Evolutionary conservation across 2,113 vertebrate species (phyloP), one percentile per base, ranked within the genome.

Genomic region (Calonectris borealis): DNA sequence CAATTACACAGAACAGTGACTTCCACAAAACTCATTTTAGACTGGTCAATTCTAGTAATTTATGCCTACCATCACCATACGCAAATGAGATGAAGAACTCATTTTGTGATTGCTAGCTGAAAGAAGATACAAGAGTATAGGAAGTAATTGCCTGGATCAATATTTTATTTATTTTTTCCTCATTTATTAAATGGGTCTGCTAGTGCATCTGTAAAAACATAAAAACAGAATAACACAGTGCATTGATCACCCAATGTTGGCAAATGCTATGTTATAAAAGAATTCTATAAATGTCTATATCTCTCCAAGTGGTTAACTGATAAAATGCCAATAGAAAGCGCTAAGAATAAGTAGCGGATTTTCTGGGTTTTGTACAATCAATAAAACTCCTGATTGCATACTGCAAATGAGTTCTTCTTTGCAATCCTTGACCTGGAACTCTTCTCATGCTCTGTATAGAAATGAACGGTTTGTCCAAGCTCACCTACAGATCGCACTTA

Each of bases 1-100:
- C 69, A 94, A 96, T 94, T 95, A 86, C 83, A 96, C 78, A 91
- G 93, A 96, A 84, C 86, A 94, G 72, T 94, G 86, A 75, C 73
- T 96, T 89, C 65, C 91, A 95, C 77, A 89, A 81, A 96, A 79
- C 81, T 96, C 69, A 84, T 84, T 95, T 95, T 60, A 93, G 69
- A 68, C 57, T 58, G 61, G n/a, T 75, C 93, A 82, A 44, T 96
- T 95, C 42, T 25, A 82, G 69, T n/a, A 93, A 96, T 95, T 96
- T 95, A 96, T 95, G 73, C 13, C 72, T 75, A 68, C 44, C 65
- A 93, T 89, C 83, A 86, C 72, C 18, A 68, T 79, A 93, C 91
- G 81, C 81, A 96, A 95, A 96, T 89, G 86, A 92, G 81, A 84
- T 34, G 55, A 94, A 95, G 88, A 86, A 57, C 61, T 93, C 86